A percentile compares a stretch with the other conserved stretches of the same genome.
Conservation (phyloP, 2,797 vertebrate species). For the Microtus obscurus region DNA sequence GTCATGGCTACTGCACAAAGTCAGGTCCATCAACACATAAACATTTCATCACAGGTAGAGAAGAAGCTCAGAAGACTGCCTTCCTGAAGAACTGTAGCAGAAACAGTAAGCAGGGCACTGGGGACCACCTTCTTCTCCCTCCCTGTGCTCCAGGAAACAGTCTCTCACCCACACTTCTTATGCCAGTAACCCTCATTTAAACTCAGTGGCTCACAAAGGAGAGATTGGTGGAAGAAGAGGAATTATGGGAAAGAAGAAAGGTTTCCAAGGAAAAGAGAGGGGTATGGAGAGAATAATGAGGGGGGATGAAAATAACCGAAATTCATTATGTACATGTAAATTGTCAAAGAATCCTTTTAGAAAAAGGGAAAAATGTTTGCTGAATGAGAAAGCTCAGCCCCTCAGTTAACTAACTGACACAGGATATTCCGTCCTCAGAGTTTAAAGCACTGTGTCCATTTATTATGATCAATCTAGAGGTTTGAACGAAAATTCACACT, state of each 20-base stretch:
- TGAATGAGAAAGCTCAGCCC: background rate
- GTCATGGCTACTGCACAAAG: background rate
- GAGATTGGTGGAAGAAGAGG: background rate
- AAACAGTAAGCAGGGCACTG: background rate
- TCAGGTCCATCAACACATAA: background rate
- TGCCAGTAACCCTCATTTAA: background rate
- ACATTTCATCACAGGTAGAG: no score
- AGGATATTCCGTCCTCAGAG: background rate
- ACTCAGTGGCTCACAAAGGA: background rate
- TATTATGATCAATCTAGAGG: conserved; percentile 60
- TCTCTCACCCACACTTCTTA: background rate
- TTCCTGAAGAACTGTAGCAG: background rate
- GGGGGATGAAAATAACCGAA: background rate
- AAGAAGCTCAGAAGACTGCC: background rate
- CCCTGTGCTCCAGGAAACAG: background rate
- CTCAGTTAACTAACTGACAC: background rate
- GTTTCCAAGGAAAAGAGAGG: background rate
- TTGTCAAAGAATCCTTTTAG: background rate
- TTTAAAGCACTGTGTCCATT: conserved; percentile 24
- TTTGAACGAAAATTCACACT: conserved; percentile 44
- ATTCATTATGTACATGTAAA: background rate
- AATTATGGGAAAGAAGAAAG: background rate
- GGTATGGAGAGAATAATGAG: background rate
- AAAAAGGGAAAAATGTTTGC: background rate
- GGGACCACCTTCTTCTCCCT: background rate